These are phyloP conservation scores for Tragelaphus strepsiceros DNA, from an alignment of 2,113 vertebrate species.

Conservation along the genomic window DNA sequence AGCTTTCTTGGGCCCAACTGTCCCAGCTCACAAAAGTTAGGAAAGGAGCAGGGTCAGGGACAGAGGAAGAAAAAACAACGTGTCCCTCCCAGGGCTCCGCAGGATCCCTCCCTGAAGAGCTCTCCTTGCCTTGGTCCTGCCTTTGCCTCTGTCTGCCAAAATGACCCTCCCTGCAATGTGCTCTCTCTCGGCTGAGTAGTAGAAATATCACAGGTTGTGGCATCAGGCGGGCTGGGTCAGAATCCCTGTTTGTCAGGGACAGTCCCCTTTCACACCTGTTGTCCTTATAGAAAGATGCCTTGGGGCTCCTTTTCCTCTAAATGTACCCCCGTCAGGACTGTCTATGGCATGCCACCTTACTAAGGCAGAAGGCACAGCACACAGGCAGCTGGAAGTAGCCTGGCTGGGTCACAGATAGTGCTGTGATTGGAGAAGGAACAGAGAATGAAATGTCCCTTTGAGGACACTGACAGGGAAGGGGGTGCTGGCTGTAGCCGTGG, in stretches of 20 bases:
- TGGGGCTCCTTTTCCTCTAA: neutral
- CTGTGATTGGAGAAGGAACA: neutral
- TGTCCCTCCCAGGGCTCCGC: neutral
- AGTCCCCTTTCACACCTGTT: neutral
- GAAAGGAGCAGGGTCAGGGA: neutral
- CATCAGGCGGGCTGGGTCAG: neutral
- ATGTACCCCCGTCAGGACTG: neutral
- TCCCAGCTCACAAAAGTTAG: neutral
- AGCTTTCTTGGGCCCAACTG: neutral
- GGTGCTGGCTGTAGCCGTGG: neutral
- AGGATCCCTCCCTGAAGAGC: neutral
- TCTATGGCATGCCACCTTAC: fast-evolving
- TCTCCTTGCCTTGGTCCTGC: neutral
- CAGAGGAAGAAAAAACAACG: neutral
- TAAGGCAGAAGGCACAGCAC: neutral
- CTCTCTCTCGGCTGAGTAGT: fast-evolving
- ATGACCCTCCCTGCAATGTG: neutral
- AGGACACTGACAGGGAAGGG: neutral
- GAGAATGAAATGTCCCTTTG: neutral
- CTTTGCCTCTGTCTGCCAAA: neutral
- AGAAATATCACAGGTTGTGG: neutral
- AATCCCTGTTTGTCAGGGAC: neutral
- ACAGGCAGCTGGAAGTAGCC: neutral
- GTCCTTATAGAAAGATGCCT: neutral
- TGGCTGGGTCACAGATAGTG: neutral